Evolutionary conservation across 2,888 invertebrate genomes (phyloP).

Genomic region (Clanis bilineata): DNA sequence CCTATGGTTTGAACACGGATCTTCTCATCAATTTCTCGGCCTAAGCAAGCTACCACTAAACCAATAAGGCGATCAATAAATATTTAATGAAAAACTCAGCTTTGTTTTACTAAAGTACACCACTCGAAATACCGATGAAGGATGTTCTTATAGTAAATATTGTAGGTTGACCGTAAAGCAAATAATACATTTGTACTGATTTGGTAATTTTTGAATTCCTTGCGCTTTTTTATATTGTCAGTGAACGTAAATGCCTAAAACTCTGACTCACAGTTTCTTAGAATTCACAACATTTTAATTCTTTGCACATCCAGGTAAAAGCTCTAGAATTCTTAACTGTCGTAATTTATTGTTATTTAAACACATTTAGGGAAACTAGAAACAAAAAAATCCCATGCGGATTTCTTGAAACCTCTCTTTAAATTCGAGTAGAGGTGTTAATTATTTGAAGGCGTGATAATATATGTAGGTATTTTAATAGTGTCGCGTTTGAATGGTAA

Average conservation of each 20-base stretch:
- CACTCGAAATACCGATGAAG: neutral
- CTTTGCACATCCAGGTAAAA: neutral
- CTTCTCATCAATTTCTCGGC: too few relatives aligned
- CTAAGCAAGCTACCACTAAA: too few relatives aligned
- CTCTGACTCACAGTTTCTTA: neutral
- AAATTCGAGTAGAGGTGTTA: constrained; percentile 2
- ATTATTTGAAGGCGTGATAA: constrained; percentile 6
- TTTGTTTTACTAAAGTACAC: neutral
- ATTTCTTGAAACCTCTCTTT: neutral
- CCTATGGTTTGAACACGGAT: too few relatives aligned
- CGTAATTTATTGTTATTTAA: neutral
- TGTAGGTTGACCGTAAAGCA: neutral
- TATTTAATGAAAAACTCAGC: neutral
- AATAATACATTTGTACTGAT: neutral
- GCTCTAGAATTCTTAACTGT: neutral
- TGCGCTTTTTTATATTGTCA: neutral
- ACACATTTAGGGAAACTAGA: neutral
- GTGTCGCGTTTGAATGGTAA: constrained; percentile 30
- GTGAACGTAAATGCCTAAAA: neutral
- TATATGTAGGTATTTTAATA: constrained; percentile 27
- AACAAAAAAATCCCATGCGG: neutral
- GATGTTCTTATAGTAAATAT: neutral
- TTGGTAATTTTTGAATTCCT: neutral
- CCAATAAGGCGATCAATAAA: too few relatives aligned
- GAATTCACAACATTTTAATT: neutral